Conservation (phyloP, 2,888 invertebrate species). For the Blastobasis adustella region DNA sequence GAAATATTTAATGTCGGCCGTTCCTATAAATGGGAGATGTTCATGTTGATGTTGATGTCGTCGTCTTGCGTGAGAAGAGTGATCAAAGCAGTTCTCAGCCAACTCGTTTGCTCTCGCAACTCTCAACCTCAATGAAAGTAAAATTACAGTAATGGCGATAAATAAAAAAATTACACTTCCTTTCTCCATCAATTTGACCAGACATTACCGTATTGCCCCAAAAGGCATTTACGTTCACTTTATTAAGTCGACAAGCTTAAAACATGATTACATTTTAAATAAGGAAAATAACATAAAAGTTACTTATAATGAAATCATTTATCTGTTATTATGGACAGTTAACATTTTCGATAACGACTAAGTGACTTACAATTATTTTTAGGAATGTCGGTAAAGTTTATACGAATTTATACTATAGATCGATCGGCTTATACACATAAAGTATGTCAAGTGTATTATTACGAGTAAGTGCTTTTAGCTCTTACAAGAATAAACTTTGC, state of each 20-base stretch:
- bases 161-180: constrained; percentile 12
- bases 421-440: too few species aligned
- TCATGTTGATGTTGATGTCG: too few species aligned
- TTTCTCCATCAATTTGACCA: constrained; percentile 16
- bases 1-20: background rate
- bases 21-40: too few species aligned
- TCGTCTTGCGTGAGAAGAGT: too few species aligned
- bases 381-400: too few species aligned
- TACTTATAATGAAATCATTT: background rate
- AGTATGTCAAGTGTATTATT: too few species aligned
- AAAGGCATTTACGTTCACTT: constrained; percentile 18
- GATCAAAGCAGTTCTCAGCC: too few species aligned
- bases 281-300: background rate
- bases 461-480: too few species aligned
- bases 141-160: constrained; percentile 13
- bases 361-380: background rate
- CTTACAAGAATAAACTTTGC: too few species aligned
- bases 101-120: constrained; percentile 5
- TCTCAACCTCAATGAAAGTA: constrained; percentile 6
- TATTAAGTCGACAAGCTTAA: constrained; percentile 14
- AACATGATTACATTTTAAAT: background rate
- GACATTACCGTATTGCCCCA: constrained; percentile 22
- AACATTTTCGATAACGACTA: background rate
- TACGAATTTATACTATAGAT: too few species aligned
- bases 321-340: background rate